Evolutionary conservation across 23 tunicate genomes (phyloP).

Genomic region (Aplidium turbinatum): DNA sequence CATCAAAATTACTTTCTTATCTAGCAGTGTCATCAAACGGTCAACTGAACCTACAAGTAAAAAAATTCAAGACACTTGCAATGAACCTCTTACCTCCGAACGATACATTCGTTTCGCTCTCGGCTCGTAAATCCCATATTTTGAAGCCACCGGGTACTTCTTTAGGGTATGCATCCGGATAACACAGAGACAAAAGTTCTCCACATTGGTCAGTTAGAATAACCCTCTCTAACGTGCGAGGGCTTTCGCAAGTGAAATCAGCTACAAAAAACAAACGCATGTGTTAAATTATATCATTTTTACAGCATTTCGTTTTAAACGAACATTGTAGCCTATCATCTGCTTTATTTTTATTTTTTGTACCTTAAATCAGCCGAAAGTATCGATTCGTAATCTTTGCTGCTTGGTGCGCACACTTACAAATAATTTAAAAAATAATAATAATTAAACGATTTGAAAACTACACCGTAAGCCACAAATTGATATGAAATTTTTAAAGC

Average conservation of each 20-base stretch:
- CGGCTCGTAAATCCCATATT: conserved; percentile 33
- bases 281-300: too few species aligned
- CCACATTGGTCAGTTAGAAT: conserved; percentile 19
- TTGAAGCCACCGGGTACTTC: conserved; percentile 18
- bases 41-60: too few species aligned
- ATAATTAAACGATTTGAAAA: background rate
- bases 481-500: background rate
- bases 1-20: too few species aligned
- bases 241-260: conserved; percentile 11
- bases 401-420: too few species aligned
- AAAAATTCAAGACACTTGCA: too few species aligned
- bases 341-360: too few species aligned
- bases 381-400: too few species aligned
- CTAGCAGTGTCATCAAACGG: too few species aligned
- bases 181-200: conserved; percentile 37
- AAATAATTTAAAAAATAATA: too few species aligned
- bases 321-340: too few species aligned
- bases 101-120: background rate
- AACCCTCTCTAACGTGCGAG: conserved; percentile 5
- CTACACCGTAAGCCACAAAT: background rate
- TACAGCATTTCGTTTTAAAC: too few species aligned
- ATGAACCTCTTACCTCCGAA: conserved; percentile 32
- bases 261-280: conserved; percentile 8
- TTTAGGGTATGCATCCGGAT: conserved; percentile 31
- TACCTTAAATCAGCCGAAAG: too few species aligned